phyloP scores from a whole-genome alignment of 2,797 vertebrate genomes.

The Spheniscus humboldti region DNA sequence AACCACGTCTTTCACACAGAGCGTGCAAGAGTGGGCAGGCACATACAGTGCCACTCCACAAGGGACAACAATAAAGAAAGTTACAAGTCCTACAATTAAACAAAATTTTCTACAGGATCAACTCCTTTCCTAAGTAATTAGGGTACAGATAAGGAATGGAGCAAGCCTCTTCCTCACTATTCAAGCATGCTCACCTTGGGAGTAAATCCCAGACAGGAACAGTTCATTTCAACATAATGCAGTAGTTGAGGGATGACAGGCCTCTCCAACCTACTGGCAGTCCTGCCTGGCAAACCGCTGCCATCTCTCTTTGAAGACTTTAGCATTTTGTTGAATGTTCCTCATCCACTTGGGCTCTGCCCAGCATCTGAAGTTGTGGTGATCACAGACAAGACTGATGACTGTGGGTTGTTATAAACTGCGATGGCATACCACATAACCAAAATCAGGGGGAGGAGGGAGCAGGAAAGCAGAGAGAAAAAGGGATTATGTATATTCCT shows the following conservation, averaged over 20 bases:
- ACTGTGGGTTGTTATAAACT: background rate
- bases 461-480: background rate
- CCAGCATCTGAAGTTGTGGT: background rate
- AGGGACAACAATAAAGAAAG: background rate
- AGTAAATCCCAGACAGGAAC: background rate
- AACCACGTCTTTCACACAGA: background rate
- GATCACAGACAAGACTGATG: background rate
- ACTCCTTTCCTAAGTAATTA: background rate
- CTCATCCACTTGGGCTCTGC: background rate
- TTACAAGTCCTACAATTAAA: background rate
- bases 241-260: background rate
- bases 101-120: background rate
- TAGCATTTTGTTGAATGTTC: rapidly evolving
- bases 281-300: background rate
- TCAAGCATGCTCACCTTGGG: background rate
- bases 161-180: background rate
- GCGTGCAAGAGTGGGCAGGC: background rate
- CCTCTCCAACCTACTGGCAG: background rate
- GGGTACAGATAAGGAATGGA: background rate
- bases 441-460: background rate
- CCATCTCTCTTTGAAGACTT: background rate
- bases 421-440: background rate
- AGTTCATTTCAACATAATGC: rapidly evolving
- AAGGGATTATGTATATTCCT: constrained; percentile 16
- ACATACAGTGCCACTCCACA: background rate